Evolutionary conservation across 2,888 invertebrate genomes (phyloP).

Genomic region (Stictocephala bisonia): DNA sequence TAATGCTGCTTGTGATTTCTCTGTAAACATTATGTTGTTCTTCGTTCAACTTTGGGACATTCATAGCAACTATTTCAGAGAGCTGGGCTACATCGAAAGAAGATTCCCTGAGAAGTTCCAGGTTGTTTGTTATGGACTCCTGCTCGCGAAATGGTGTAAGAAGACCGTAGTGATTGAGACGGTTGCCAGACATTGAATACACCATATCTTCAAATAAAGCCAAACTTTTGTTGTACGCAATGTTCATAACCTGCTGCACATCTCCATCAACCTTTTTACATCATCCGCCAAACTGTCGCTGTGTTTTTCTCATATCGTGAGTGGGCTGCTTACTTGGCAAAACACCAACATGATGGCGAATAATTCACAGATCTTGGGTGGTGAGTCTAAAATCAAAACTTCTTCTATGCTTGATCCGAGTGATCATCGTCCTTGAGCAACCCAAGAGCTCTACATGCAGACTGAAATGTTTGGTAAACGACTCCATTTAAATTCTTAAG

Average conservation of each 20-base stretch:
- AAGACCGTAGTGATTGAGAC: slow-evolving; percentile 44
- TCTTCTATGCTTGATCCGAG: no score
- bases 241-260: slow-evolving; percentile 27
- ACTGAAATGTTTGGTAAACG: no score
- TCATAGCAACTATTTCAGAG: slow-evolving; percentile 16
- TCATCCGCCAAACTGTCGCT: slow-evolving; percentile 32
- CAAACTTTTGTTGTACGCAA: slow-evolving; percentile 59
- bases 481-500: no score
- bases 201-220: slow-evolving; percentile 18
- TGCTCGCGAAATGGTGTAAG: slow-evolving; percentile 37
- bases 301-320: slow-evolving; percentile 43
- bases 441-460: no score
- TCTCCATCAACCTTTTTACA: slow-evolving; percentile 6
- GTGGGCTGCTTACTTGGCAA: slow-evolving; percentile 55
- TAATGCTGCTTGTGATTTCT: slow-evolving; percentile 32
- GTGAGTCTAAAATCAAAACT: no score
- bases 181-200: slow-evolving; percentile 3
- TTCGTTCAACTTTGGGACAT: slow-evolving; percentile 23
- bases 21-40: slow-evolving; percentile 45
- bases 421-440: no score
- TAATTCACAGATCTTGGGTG: no score
- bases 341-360: no score
- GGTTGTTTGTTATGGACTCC: slow-evolving; percentile 12
- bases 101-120: slow-evolving; percentile 23
- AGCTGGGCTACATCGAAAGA: slow-evolving; percentile 15